Conservation (phyloP, 2,797 vertebrate species). For the Spinus olivaceus region DNA sequence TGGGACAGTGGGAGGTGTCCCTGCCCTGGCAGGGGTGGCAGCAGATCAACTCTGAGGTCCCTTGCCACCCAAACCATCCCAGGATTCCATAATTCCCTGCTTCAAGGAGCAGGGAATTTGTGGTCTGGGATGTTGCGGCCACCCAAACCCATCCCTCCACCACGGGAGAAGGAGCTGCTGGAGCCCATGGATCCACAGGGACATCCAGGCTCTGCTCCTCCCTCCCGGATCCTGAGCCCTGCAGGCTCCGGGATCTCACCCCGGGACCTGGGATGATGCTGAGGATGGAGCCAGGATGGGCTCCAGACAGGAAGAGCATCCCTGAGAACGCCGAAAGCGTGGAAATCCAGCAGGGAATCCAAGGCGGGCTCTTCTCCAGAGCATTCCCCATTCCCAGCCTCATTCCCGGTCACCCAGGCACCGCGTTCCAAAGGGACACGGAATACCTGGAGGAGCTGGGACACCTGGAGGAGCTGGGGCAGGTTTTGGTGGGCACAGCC, state of each 20-base stretch:
- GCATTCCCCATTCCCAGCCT: background rate
- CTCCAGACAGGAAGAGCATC: background rate
- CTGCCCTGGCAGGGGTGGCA: background rate
- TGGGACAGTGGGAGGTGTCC: background rate
- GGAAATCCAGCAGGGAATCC: background rate
- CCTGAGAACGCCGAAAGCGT: background rate
- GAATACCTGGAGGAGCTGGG: background rate
- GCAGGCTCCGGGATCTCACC: fast-evolving
- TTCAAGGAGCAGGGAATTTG: fast-evolving
- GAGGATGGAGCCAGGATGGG: background rate
- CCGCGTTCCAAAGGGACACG: fast-evolving
- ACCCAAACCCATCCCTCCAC: fast-evolving
- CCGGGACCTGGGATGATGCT: fast-evolving
- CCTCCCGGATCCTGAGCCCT: fast-evolving
- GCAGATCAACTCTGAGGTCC: fast-evolving
- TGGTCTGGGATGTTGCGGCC: fast-evolving
- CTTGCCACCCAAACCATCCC: background rate
- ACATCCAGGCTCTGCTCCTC: fast-evolving
- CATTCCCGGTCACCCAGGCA: fast-evolving
- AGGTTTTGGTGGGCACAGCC: fast-evolving
- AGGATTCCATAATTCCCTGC: background rate
- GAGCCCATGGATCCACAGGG: fast-evolving
- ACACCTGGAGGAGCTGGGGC: background rate
- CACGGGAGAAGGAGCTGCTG: fast-evolving
- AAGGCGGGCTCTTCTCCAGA: fast-evolving